Base-by-base conservation (phyloP, 2,888 invertebrate genomes). In the Camptogramma bilineatum region DNA sequence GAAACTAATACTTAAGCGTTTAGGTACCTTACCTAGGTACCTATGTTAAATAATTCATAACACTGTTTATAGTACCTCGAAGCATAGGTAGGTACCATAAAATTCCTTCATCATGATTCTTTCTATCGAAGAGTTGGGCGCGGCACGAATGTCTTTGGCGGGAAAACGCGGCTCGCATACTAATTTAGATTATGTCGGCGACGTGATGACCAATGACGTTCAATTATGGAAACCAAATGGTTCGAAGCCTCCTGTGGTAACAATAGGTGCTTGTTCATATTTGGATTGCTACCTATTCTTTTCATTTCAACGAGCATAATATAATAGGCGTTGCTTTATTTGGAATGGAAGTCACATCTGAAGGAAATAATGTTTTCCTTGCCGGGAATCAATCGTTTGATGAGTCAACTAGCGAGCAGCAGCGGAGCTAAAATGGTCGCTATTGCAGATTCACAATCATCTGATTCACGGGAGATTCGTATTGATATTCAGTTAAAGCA, bases 81-180 rank as follows among this genome's bases (percentile, higher is more conserved):
- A 48, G 54, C 54, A 63, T 64, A 68, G 47, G 52, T 76, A 72
- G 1, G 2, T 42, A 77, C 74, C 87, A 88, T 84, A 86, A 44
- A 89, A 91, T 91, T 90, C 90, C 88, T 83, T 83, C 80, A 85
- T 80, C 88, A 85, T 90, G 90, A 91, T 91, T 91, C 87, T 88
- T 88, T 91, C 88, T 86, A 88, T 90, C 85, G 88, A 85, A 71
- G 79, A 79, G 82, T 80, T 86, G 88, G 90, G 86, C 83, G 90
- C 88, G 90, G 88, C 85, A 82, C 84, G 85, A 84, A 86, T 83
- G 85, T 84, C 88, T 90, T 91, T 88, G 88, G 86, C 85, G 85
- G 86, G 80, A 83, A 78, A 68, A 85, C 87, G 84, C 77, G 83
- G 74, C 73, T 64, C 66, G 91, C 86, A 91, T 92, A 88, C 73